Conservation (phyloP, 1,140 invertebrate genomes). For the Holotrichia oblita region DNA sequence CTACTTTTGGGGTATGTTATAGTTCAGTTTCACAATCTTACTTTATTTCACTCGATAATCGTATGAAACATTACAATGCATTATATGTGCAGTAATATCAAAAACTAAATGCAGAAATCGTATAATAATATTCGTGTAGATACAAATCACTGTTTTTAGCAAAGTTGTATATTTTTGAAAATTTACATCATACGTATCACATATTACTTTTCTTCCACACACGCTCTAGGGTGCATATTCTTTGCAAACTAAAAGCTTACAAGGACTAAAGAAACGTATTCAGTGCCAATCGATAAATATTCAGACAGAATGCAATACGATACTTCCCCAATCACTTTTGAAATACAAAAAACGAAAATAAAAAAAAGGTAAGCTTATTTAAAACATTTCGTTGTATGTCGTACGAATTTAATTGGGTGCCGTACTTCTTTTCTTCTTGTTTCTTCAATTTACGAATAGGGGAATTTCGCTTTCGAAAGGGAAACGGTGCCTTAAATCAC, state of each 20-base stretch:
- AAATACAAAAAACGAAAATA: background rate
- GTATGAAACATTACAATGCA: too few species aligned
- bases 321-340: background rate
- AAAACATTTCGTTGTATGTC: slow-evolving; percentile 1
- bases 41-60: too few species aligned
- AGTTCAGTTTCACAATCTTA: too few species aligned
- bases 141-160: too few species aligned
- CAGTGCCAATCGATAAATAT: background rate
- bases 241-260: background rate
- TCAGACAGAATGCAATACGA: background rate
- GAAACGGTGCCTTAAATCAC: background rate
- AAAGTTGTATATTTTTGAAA: too few species aligned
- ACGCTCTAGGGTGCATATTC: background rate
- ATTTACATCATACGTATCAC: too few species aligned
- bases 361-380: background rate
- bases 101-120: too few species aligned
- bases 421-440: background rate
- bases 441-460: background rate
- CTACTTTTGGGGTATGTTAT: too few species aligned
- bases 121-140: too few species aligned
- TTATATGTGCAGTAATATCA: too few species aligned
- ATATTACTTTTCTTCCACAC: too few species aligned
- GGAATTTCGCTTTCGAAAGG: background rate
- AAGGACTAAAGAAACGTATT: background rate
- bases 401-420: slow-evolving; percentile 7